Evolutionary conservation across 2,113 vertebrate genomes (phyloP), one percentile per base, ranked within the genome.

Genomic region (Ceratotherium simum): DNA sequence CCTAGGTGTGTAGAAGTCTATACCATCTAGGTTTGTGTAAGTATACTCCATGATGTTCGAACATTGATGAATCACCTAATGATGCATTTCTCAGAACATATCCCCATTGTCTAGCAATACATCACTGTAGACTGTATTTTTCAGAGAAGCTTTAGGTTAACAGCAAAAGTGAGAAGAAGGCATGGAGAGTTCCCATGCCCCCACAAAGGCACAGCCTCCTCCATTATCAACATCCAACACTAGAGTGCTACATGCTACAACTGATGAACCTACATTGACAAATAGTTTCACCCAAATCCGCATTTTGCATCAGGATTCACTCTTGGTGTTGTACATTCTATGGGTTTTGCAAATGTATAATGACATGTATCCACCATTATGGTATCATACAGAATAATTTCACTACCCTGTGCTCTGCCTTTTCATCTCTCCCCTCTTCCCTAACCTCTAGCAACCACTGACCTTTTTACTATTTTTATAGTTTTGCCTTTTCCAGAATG

Each of bases 211-310:
- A 56, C 21, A 25, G 8, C 8, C 11, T 62, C 14, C 7, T 60
- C 51, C 33, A 39, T 36, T 33, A 25, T 8, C 46, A 54, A 17
- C 3, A 29, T 18, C 21, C 14, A n/a, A 10, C 21, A 56, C 3
- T 5, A 14, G 36, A 64, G 29, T 9, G 6, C 3, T 3, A 8
- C 33, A 7, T 54, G 54, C 8, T 13, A 18, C 1, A 42, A 17
- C 2, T 14, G 4, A 51, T 51, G 29, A 48, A 79, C 29, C 5
- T 6, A 16, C 23, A 1, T 21, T 42, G n/a, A 51, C 20, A 42
- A 1, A 25, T 21, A 7, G 3, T 6, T 8, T 72, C 23, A 17
- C 1, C 16, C 14, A 54, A 42, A 36, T 0, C 31, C 6, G 5
- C 1, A 36, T 58, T 31, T 62, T 20, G 25, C n/a, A 39, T 3